Evolutionary conservation across 2,888 invertebrate genomes (phyloP).

Genomic region (Campoletis raptor): DNA sequence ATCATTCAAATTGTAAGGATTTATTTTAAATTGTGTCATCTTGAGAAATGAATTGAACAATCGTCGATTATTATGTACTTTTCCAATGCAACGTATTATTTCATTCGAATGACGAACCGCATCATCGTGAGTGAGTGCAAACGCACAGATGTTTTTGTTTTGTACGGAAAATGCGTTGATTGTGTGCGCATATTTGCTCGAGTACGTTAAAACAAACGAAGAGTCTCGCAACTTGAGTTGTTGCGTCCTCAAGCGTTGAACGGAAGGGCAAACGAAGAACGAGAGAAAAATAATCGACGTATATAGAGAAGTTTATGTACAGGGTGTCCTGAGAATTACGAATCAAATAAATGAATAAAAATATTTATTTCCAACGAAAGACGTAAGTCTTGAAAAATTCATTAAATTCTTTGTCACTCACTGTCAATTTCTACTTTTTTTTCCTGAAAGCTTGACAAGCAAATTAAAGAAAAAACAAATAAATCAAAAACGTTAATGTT

Average conservation of each 20-base stretch:
- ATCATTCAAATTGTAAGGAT: background rate
- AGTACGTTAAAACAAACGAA: conserved; percentile 25
- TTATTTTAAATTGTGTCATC: background rate
- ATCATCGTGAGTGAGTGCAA: background rate
- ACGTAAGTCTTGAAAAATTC: background rate
- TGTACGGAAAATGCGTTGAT: conserved; percentile 24
- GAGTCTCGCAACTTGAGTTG: background rate
- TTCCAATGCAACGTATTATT: background rate
- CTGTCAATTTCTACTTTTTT: background rate
- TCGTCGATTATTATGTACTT: background rate
- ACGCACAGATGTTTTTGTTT: conserved; percentile 28
- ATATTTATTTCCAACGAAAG: background rate
- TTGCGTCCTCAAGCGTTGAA: background rate
- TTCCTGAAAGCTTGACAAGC: no score
- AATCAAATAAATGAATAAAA: background rate
- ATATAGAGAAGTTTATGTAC: background rate
- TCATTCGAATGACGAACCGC: background rate
- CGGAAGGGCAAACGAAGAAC: background rate
- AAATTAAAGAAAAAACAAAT: no score
- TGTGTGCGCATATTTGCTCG: conserved; percentile 13
- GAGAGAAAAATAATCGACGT: conserved; percentile 15
- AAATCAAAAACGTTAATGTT: no score
- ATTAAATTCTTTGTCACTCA: no score
- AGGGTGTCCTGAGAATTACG: background rate
- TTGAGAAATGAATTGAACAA: background rate